These are phyloP conservation scores for Cerastoderma edule DNA, from an alignment of 2,888 invertebrate genomes.

Conservation along the genomic window DNA sequence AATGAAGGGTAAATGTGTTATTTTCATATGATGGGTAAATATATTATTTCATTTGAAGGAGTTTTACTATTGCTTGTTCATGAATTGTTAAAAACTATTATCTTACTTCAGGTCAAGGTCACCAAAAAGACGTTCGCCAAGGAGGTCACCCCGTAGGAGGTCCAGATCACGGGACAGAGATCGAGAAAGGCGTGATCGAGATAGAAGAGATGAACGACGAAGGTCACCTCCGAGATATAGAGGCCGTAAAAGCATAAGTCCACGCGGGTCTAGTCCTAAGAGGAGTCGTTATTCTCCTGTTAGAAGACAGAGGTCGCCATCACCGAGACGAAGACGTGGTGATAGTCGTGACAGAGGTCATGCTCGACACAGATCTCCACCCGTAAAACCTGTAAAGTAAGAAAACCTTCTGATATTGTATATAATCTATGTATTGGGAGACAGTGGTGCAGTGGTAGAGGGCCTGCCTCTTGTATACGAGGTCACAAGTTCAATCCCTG, in stretches of 20 bases:
- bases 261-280: conserved; percentile 52
- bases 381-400: conserved; percentile 9
- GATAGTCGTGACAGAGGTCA: conserved; percentile 26
- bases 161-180: conserved; percentile 60
- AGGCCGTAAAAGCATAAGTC: conserved; percentile 53
- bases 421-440: no score
- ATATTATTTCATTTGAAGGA: no score
- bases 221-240: conserved; percentile 52
- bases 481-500: no score
- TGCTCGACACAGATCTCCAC: conserved; percentile 9
- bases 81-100: no score
- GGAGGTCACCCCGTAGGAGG: conserved; percentile 30
- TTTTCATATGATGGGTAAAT: no score
- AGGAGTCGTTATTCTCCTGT: conserved; percentile 38
- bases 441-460: no score
- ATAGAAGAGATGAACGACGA: conserved; percentile 33
- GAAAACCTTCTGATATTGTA: no score
- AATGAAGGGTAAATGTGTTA: no score
- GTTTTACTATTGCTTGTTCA: no score
- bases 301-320: conserved; percentile 50
- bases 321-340: conserved; percentile 38
- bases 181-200: conserved; percentile 41
- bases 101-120: conserved; percentile 69
- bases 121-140: conserved; percentile 55
- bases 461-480: no score